Percentiles rank a stretch among this genome's conserved stretches.
Evolutionary conservation across 1,140 invertebrate species (phyloP).

Genomic region (Lamellibrachia luymesi): DNA sequence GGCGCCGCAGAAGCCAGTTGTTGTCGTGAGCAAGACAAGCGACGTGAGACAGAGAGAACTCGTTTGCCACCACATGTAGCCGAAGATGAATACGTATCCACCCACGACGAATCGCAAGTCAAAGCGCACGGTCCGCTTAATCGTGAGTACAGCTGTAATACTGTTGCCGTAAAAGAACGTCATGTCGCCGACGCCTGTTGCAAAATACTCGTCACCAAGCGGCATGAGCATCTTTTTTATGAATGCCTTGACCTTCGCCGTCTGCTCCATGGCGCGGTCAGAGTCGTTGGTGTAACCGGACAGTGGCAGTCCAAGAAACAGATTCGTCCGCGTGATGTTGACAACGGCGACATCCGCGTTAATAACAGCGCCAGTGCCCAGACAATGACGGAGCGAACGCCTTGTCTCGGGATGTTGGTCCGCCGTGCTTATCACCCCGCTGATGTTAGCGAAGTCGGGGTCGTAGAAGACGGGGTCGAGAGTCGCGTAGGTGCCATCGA

Average conservation of each 20-base stretch:
- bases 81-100: slow-evolving; percentile 38
- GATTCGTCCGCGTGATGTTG: slow-evolving; percentile 17
- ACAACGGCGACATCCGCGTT: slow-evolving; percentile 8
- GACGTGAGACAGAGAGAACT: slow-evolving; percentile 34
- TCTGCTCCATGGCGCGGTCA: slow-evolving; percentile 20
- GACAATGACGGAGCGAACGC: slow-evolving; percentile 9
- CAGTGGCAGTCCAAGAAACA: slow-evolving; percentile 19
- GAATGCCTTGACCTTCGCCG: slow-evolving; percentile 12
- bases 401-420: slow-evolving; percentile 13
- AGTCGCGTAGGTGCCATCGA: slow-evolving; percentile 25
- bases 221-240: not conserved
- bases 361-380: slow-evolving; percentile 18
- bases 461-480: slow-evolving; percentile 21
- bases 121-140: slow-evolving; percentile 29
- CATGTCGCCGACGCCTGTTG: slow-evolving; percentile 15
- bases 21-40: slow-evolving; percentile 23
- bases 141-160: not conserved
- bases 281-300: slow-evolving; percentile 16
- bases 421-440: slow-evolving; percentile 18
- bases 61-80: slow-evolving; percentile 38
- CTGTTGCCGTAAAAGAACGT: slow-evolving; percentile 21
- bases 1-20: slow-evolving; percentile 25
- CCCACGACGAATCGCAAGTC: slow-evolving; percentile 37
- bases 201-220: slow-evolving; percentile 8
- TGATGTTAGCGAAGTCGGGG: slow-evolving; percentile 26